phyloP scores from a whole-genome alignment of 2,888 invertebrate species.

The Frankliniella fusca region DNA sequence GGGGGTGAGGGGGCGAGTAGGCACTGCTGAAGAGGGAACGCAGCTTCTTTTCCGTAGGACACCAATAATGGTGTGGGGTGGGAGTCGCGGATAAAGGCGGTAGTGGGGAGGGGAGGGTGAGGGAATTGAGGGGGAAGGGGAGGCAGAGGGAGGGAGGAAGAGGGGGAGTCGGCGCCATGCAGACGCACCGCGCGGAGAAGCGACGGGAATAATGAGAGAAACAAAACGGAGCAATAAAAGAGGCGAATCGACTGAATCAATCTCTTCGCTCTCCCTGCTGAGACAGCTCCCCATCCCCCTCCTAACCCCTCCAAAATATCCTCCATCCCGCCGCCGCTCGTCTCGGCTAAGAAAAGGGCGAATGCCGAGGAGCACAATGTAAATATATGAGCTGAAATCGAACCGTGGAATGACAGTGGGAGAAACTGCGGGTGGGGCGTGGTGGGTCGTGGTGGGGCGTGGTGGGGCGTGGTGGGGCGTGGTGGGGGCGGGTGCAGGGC shows the following conservation, averaged over 20 bases:
- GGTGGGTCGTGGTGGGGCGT: no score
- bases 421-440: neutral
- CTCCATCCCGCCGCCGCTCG: neutral
- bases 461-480: no score
- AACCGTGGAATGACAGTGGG: neutral
- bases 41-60: no score
- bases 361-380: neutral
- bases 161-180: neutral
- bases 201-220: constrained; percentile 3
- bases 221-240: constrained; percentile 20
- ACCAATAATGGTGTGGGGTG: no score
- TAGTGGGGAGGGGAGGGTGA: neutral
- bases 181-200: neutral
- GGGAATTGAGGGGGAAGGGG: neutral
- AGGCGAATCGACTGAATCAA: constrained; percentile 19
- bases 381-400: constrained; percentile 9
- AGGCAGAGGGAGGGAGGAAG: neutral
- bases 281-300: neutral
- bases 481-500: neutral
- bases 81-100: neutral
- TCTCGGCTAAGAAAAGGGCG: neutral
- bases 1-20: neutral
- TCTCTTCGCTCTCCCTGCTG: neutral
- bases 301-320: neutral
- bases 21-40: neutral